Evolutionary conservation across 2,888 invertebrate species (phyloP), one percentile per base, ranked within the genome.

Genomic region (Oligia latruncula): DNA sequence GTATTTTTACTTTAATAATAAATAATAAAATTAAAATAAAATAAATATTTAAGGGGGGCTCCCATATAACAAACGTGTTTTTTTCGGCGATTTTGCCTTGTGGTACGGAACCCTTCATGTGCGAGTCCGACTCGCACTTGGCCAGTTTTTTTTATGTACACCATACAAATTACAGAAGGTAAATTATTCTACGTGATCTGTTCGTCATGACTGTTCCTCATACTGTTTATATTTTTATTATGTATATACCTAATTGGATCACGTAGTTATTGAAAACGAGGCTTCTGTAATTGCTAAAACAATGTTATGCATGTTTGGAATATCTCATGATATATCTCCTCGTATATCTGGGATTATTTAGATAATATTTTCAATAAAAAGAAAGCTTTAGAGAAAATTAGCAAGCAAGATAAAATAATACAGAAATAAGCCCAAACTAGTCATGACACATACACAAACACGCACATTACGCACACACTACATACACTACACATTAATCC

Each of bases 191-290:
- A 79, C 74, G 71, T 79, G 77, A 71, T 49, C 58, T 58, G 58
- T 58, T 23, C 23, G 58, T 58, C 58, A 23, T 23, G 58, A 58
- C 58, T 58, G 9, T 23, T 23, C 43, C 67, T 65, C 55, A 8
- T 66, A 78, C 76, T 23, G 23, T 72, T 77, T 67, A 77, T 78
- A 64, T 79, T 81, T 80, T 79, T 82, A 68, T 82, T 74, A 71
- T 29, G 29, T 82, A 9, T 0, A 1, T 46, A 23, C 23, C 23
- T 58, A 89, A 88, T 87, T 84, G 83, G 64, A 80, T 84, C 85
- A 84, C 84, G 83, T 81, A 81, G 46, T 76, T 79, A 83, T 87
- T 87, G 66, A 80, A 86, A 84, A 68, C 72, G 55, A 64, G n/a
- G 43, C 43, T 29, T 29, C 46, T 66, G 82, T 87, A 78, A 84